These are phyloP conservation scores for Mongoloraphidia duomilia DNA, from an alignment of 2,888 invertebrate species.

Conservation along the genomic window DNA sequence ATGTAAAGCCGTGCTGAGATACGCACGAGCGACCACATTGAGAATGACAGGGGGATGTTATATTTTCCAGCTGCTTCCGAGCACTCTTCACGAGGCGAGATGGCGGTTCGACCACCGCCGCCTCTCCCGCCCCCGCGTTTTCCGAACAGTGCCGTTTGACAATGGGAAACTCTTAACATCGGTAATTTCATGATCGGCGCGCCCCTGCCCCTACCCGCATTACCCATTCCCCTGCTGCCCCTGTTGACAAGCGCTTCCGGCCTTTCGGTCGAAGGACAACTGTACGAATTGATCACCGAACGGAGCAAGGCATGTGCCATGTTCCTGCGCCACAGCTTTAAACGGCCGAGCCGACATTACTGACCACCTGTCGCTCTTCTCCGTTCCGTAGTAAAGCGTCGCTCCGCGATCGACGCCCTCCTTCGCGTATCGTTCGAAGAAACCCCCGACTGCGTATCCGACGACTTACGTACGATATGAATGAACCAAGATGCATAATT, in stretches of 20 bases:
- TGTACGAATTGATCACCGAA: conserved; percentile 40
- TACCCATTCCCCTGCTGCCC: conserved; percentile 22
- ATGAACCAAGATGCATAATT: too few relatives aligned
- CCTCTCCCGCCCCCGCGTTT: conserved; percentile 69
- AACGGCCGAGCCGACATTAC: conserved; percentile 26
- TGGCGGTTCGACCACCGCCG: conserved; percentile 57
- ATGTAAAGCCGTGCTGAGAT: background rate
- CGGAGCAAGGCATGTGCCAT: conserved; percentile 51
- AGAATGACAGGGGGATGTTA: background rate
- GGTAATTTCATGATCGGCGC: conserved; percentile 30
- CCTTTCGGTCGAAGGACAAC: conserved; percentile 40
- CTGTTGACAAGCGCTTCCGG: conserved; percentile 30
- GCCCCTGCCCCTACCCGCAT: conserved; percentile 1
- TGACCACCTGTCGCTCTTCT: background rate
- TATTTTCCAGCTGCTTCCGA: conserved; percentile 63
- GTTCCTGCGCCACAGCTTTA: conserved; percentile 52
- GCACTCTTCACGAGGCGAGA: conserved; percentile 66
- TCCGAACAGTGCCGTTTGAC: conserved; percentile 69
- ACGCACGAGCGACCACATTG: background rate
- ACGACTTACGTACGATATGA: too few relatives aligned
- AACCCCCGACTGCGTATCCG: too few relatives aligned
- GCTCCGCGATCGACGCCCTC: background rate
- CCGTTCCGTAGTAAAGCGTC: background rate
- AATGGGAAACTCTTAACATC: conserved; percentile 52
- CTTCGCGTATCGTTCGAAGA: too few relatives aligned